Conservation (phyloP, 2,888 invertebrate species). For the Scaptomyza flava region DNA sequence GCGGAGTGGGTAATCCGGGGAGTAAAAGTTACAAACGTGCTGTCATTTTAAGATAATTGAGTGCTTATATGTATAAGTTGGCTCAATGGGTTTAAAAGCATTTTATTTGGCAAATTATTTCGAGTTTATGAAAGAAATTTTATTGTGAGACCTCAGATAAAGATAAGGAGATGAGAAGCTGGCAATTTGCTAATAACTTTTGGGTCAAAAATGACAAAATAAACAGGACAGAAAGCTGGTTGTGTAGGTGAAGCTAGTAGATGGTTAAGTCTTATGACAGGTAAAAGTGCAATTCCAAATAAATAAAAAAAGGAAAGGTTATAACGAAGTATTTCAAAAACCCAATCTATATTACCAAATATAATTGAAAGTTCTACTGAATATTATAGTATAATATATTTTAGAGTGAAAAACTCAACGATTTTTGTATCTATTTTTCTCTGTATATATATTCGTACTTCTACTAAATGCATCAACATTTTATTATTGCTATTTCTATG, state of each 20-base stretch:
- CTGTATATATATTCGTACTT: not conserved
- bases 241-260: no score
- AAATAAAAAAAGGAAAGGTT: no score
- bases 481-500: not conserved
- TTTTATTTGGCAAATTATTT: not conserved
- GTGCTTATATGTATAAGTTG: not conserved
- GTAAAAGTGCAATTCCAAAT: no score
- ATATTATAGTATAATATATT: no score
- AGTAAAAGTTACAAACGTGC: not conserved
- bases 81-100: not conserved
- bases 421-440: not conserved
- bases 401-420: no score
- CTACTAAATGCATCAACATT: not conserved
- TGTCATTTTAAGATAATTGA: not conserved
- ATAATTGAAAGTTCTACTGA: no score
- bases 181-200: not conserved
- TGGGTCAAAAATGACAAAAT: not conserved
- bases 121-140: not conserved
- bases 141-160: not conserved
- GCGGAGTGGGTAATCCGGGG: not conserved
- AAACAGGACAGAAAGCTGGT: not conserved
- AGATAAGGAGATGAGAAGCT: not conserved
- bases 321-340: no score
- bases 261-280: no score
- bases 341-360: no score